Base-by-base conservation (phyloP, 2,797 vertebrate species). In the Amniataba percoides region DNA sequence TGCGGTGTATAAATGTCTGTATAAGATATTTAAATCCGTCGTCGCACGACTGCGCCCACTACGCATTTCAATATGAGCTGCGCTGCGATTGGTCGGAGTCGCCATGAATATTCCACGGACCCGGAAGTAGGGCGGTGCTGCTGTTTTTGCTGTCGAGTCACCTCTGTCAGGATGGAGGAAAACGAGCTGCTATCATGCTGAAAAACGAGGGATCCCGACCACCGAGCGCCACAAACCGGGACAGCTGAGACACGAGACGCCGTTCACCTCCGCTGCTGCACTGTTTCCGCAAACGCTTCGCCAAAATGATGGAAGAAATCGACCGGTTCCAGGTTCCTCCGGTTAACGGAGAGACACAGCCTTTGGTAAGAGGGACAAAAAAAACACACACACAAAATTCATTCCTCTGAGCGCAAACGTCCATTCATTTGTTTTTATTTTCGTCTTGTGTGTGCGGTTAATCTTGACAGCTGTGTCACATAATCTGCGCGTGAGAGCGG, bases 321-420 rank as follows among this genome's bases (percentile, higher is more conserved):
- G 97, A 98, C 95, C 95, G 97, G 91, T 98, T 98, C 94, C 97
- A 98, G 91, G 97, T 98, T 78, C 97, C 97, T 89, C 96, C 97
- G 84, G 97, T 97, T 76, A 96, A 96, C 91, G 96, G 97, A 80
- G 97, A 98, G 95, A 97, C 96, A 77, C 96, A 98, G 93, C 97
- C 97, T 85, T 92, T 98, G 97, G 97, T 98, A 94, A 97, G 97
- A 66, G 40, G 91, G 48, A 14, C 77, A 14, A 80, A 36, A 14
- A 78, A 14, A 81, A 34, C 14, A 85, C 61, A 75, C 66, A 77
- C 65, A 61, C 51, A 74, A 62, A 56, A 85, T 83, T 53, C 3
- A 45, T 7, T 39, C 8, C 10, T 3, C 42, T 81, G 60, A 51
- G 58, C 19, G 18, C 49, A 60, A 51, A 71, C 9, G 15, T 11